Base-by-base conservation (phyloP, 2,113 vertebrate genomes). In the Hirundichthys speculiger region DNA sequence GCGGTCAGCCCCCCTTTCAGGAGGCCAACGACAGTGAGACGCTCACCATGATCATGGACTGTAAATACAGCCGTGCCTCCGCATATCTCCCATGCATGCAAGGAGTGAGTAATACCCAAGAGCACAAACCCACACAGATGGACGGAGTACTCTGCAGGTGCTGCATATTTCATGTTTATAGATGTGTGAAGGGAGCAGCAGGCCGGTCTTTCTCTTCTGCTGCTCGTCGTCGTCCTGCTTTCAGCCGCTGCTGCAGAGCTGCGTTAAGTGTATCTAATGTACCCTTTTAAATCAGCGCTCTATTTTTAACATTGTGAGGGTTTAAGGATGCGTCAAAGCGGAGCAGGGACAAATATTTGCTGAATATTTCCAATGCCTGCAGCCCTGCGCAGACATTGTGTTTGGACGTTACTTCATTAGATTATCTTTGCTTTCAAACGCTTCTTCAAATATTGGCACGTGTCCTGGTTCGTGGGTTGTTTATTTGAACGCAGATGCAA, bases 41-140 rank as follows among this genome's bases (percentile, higher is more conserved):
- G 0, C 89, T 98, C 86, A 99, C 98, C 3, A 99, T 98, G 97
- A 99, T 99, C 88, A 99, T 98, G 98, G 97, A 99, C 87, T 99
- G 98, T 89, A 98, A 96, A 88, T 99, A 99, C 80, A 98, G n/a
- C 95, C 0, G 97, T 98, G 55, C 97, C 97, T 13, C 79, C 91
- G 15, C 96, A 95, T 4, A 94, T 99, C 84, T 98, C 98, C 62
- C 91, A 89, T 73, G 95, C 95, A 75, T 99, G 97, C 88, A 93
- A 91, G 93, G 94, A 98, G 97, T 99, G 79, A 90, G 89, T 84
- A 73, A 19, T 61, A 16, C 34, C 21, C 58, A 39, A 27, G 19
- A 27, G 50, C 68, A 21, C 71, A 49, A 11, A 41, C 46, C 40
- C 65, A 27, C 74, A 57, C 57, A 63, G 79, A 82, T 57, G 79